Base-by-base conservation (phyloP, 2,797 vertebrate species). In the Liasis olivaceus region DNA sequence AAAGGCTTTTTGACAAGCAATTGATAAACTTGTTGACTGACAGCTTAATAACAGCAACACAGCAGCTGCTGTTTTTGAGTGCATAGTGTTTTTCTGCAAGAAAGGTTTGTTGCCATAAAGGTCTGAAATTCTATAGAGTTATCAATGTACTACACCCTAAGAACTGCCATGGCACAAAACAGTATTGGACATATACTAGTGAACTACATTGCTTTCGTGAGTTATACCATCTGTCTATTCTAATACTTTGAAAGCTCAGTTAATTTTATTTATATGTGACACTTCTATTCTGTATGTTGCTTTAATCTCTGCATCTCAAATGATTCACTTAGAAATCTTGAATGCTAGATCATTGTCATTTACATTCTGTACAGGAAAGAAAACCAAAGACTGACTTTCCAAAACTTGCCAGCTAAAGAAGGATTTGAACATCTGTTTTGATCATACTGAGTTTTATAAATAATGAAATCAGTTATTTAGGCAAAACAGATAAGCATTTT, bases 1-100 rank as follows among this genome's bases (percentile, higher is more conserved):
- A 95, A 94, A 94, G 91, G 15, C n/a, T 95, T 94, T 92, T 93
- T 97, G 93, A 93, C 93, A 91, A 93, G 42, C n/a, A 81, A 0
- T 22, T 93, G 88, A 58, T 92, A 62, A 89, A 89, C 54, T 96
- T 95, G 6, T 58, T 95, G 90, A 96, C 92, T 90, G 69, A 91
- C 88, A 92, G 5, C 42, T 84, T 95, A 94, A 92, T 4, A 92
- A 17, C 5, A 66, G 28, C 93, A 93, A 88, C 0, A 0, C 3
- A 88, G 63, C 77, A 87, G 85, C 42, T 85, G 59, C 26, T 81
- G 0, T 85, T 54, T 60, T 42, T 85, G n/a, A 1, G 66, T 85
- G 22, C 0, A 0, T 14, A 85, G 13, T 0, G 51, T 60, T 89
- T 94, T 26, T 47, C 5, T 36, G 90, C 91, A 92, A 88, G 31